These are phyloP conservation scores for Celastrina argiolus DNA, from an alignment of 2,888 invertebrate species.

Conservation along the genomic window DNA sequence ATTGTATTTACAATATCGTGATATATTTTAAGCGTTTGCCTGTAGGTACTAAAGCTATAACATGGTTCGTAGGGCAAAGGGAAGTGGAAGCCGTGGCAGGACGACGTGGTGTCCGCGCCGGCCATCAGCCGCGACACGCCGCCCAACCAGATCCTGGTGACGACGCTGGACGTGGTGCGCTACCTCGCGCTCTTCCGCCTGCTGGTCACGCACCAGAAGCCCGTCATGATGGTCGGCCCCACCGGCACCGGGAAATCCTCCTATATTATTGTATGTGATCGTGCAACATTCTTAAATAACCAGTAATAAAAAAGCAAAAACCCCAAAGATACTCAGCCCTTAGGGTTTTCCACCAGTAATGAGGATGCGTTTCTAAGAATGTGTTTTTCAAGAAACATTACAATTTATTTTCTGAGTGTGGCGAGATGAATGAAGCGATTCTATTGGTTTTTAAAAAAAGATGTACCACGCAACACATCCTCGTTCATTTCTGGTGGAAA, in stretches of 20 bases:
- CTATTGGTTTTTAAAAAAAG: too few relatives aligned
- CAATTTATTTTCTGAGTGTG: too few relatives aligned
- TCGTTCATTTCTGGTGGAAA: too few relatives aligned
- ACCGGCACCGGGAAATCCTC: conserved; percentile 97
- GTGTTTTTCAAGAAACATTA: too few relatives aligned
- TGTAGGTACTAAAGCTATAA: neutral
- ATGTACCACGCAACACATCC: too few relatives aligned
- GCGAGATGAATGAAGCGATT: too few relatives aligned
- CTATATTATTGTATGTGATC: conserved; percentile 82
- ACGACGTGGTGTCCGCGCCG: conserved; percentile 85
- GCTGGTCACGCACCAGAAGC: conserved; percentile 88
- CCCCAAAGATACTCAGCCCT: too few relatives aligned
- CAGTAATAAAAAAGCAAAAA: neutral
- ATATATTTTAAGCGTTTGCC: neutral
- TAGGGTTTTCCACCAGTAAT: too few relatives aligned
- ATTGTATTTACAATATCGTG: too few relatives aligned
- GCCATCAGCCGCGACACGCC: conserved; percentile 92
- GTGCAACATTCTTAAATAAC: neutral
- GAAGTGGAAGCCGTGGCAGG: conserved; percentile 95
- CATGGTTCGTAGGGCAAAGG: conserved; percentile 83
- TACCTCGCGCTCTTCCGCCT: conserved; percentile 88
- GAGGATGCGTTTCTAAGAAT: too few relatives aligned
- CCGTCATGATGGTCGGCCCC: conserved; percentile 92
- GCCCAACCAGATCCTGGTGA: conserved; percentile 96
- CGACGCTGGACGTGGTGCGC: conserved; percentile 93